A percentile compares a stretch with the other conserved stretches of the same genome.
Evolutionary conservation across 2,888 invertebrate species (phyloP).

Genomic region (Noctua janthe): DNA sequence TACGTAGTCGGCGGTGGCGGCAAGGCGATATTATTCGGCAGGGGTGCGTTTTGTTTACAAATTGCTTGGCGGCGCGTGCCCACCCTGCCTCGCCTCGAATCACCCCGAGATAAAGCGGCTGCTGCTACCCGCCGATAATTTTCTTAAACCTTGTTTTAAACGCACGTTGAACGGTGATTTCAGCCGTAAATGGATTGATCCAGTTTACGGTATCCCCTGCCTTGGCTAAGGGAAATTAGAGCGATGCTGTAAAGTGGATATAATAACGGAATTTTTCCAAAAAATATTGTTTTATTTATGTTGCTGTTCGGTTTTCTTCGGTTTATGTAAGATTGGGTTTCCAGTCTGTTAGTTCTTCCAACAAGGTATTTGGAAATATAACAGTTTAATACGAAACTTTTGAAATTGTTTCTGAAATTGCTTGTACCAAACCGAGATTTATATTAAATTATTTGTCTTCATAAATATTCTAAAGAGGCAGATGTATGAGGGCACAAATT

Average conservation of each 20-base stretch:
- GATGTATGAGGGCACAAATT: conserved; percentile 6
- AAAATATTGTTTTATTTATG: conserved; percentile 19
- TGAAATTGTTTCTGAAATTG: conserved; percentile 15
- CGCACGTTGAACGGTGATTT: conserved; percentile 79
- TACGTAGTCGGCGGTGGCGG: conserved; percentile 74
- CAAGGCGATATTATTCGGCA: conserved; percentile 82
- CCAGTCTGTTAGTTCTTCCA: neutral
- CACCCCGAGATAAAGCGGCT: conserved; percentile 80
- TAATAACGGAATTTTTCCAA: conserved; percentile 25
- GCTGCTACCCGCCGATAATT: conserved; percentile 82
- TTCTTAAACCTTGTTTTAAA: conserved; percentile 83
- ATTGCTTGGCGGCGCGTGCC: conserved; percentile 86
- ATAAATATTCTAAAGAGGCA: conserved; percentile 23
- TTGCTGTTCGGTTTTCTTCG: neutral
- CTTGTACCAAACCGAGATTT: conserved; percentile 40
- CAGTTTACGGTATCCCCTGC: conserved; percentile 74
- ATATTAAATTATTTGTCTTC: conserved; percentile 38
- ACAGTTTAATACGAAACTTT: conserved; percentile 12
- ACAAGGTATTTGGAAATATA: conserved; percentile 2
- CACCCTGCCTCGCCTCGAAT: conserved; percentile 73
- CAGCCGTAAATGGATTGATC: conserved; percentile 80
- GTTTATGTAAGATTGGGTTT: conserved; percentile 1
- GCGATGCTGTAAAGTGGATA: conserved; percentile 50
- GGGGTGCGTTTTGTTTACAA: conserved; percentile 89
- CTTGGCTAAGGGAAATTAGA: conserved; percentile 61